These are phyloP conservation scores for Muscicapa adusta DNA, from an alignment of 2,113 vertebrate genomes.

Conservation along the genomic window DNA sequence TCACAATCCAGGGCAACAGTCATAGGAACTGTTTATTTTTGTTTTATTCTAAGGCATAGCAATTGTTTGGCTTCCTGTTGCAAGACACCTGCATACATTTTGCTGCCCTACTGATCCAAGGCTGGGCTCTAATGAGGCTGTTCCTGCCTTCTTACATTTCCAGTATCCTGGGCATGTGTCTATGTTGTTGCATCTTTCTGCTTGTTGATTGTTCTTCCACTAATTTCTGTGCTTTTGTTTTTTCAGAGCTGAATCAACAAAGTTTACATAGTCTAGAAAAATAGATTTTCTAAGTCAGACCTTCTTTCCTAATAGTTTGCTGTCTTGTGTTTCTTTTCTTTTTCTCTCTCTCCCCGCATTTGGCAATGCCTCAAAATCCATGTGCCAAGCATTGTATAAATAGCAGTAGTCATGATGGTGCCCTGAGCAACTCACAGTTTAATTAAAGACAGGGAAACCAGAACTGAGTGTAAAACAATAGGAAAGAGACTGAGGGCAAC, in stretches of 20 bases:
- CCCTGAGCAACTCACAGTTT: neutral
- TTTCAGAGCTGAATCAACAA: neutral
- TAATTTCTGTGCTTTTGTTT: conserved; percentile 31
- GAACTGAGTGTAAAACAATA: conserved; percentile 30
- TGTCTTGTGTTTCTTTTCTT: neutral
- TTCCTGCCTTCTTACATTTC: neutral
- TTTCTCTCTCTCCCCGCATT: neutral
- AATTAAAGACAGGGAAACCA: conserved; percentile 26
- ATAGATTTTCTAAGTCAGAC: neutral
- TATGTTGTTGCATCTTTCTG: neutral
- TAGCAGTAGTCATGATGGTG: conserved; percentile 9
- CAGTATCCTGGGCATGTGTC: neutral
- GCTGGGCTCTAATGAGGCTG: neutral
- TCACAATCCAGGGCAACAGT: neutral
- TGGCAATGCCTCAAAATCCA: neutral
- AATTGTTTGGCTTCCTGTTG: conserved; percentile 13
- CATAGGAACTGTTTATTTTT: neutral
- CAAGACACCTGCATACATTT: neutral
- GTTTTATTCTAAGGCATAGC: neutral
- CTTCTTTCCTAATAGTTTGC: neutral
- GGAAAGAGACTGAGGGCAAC: neutral
- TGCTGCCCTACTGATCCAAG: neutral
- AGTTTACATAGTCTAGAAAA: conserved; percentile 5
- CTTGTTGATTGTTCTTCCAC: neutral
- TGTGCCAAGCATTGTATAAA: conserved; percentile 43